Evolutionary conservation across 1,140 invertebrate genomes (phyloP).

Genomic region (Cotesia chilonis): DNA sequence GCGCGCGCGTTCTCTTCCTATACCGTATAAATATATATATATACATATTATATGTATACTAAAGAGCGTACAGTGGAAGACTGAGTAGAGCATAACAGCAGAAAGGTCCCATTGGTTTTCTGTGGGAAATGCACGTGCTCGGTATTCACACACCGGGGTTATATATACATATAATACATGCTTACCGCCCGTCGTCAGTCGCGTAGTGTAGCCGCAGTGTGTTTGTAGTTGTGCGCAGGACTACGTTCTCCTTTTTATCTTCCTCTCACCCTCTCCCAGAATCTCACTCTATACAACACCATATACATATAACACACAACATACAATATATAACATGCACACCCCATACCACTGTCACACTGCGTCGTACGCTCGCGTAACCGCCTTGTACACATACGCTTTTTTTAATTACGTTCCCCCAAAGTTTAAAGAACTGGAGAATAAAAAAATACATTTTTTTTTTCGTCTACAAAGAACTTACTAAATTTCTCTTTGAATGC

Average conservation of each 20-base stretch:
- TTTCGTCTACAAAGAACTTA: constrained; percentile 6
- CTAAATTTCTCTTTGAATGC: background rate
- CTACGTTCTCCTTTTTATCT: constrained; percentile 15
- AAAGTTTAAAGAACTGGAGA: no score
- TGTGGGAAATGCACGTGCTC: constrained; percentile 64
- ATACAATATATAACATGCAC: no score
- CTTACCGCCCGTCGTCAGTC: constrained; percentile 17
- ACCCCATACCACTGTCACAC: no score
- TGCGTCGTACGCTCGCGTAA: no score
- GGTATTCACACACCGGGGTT: constrained; percentile 58
- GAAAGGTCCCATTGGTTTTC: constrained; percentile 55
- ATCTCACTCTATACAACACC: background rate
- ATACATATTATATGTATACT: constrained; percentile 9
- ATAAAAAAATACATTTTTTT: no score
- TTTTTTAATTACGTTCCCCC: no score
- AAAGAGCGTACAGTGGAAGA: no score
- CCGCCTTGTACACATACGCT: no score
- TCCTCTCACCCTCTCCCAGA: background rate
- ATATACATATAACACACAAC: no score
- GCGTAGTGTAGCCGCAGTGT: constrained; percentile 7
- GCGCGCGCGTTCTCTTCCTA: constrained; percentile 22
- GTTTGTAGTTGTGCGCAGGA: constrained; percentile 24
- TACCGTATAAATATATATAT: constrained; percentile 7
- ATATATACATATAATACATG: constrained; percentile 40
- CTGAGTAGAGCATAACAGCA: constrained; percentile 1